Evolutionary conservation across 2,888 invertebrate species (phyloP).

Genomic region (Amblyjoppa fuscipennis): DNA sequence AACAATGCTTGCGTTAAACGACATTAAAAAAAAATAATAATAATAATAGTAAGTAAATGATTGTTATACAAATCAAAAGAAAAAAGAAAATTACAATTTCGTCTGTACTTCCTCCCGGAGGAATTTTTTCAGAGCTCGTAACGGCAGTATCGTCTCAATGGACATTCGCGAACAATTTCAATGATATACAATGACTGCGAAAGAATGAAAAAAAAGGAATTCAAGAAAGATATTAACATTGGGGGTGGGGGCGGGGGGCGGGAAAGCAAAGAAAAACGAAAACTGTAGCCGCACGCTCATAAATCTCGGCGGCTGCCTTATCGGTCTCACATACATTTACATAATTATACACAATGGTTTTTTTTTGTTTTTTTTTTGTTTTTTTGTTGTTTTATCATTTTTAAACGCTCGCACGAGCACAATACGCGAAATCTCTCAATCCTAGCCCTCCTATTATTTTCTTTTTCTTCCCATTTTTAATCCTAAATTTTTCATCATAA

Average conservation of each 20-base stretch:
- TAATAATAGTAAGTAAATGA: constrained; percentile 22
- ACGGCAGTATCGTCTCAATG: constrained; percentile 41
- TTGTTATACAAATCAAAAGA: constrained; percentile 50
- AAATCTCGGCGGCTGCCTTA: constrained; percentile 69
- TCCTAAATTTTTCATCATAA: constrained; percentile 77
- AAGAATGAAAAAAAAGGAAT: constrained; percentile 35
- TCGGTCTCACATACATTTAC: constrained; percentile 74
- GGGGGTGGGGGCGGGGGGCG: constrained; percentile 58
- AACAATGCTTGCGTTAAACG: constrained; percentile 59
- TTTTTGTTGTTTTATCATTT: constrained; percentile 58
- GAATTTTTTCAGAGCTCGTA: constrained; percentile 58
- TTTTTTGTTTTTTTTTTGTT: constrained; percentile 63
- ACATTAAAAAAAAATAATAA: constrained; percentile 46
- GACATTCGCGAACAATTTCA: constrained; percentile 54
- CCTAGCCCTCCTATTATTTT: constrained; percentile 35
- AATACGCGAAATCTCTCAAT: constrained; percentile 48
- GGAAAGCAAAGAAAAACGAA: constrained; percentile 57
- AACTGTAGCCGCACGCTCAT: constrained; percentile 64
- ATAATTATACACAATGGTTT: constrained; percentile 76
- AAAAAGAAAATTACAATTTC: constrained; percentile 42
- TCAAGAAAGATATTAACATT: constrained; percentile 35
- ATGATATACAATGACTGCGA: constrained; percentile 36
- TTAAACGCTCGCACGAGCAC: constrained; percentile 66
- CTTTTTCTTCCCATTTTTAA: constrained; percentile 53
- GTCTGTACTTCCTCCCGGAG: constrained; percentile 53